Percentiles rank a stretch among this genome's conserved stretches.
Evolutionary conservation across 2,797 vertebrate genomes (phyloP).

Genomic region (Pogoniulus pusillus): DNA sequence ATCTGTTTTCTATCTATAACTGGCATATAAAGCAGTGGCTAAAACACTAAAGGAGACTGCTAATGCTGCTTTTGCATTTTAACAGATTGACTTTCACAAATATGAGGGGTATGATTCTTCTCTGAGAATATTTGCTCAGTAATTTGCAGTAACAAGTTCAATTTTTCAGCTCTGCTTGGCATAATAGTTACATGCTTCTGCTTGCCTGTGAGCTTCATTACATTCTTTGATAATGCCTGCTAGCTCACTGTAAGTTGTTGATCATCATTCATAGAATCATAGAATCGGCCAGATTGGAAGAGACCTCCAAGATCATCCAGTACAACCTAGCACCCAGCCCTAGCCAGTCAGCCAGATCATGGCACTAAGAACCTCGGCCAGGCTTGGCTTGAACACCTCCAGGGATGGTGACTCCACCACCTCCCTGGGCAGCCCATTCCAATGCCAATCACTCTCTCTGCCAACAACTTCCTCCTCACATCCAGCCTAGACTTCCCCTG

Average conservation of each 20-base stretch:
- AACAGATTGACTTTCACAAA: neutral
- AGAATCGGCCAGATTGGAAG: too few species aligned
- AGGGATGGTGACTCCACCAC: too few species aligned
- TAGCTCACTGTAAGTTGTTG: neutral
- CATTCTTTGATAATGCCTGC: neutral
- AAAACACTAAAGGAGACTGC: neutral
- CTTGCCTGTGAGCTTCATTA: neutral
- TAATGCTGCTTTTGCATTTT: neutral
- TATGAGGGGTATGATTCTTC: neutral
- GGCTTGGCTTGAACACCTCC: too few species aligned
- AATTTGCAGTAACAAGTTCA: neutral
- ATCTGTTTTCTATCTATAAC: neutral
- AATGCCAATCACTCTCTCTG: too few species aligned
- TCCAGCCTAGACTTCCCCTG: too few species aligned
- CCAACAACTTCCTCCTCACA: too few species aligned
- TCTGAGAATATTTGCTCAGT: neutral
- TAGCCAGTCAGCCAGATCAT: too few species aligned
- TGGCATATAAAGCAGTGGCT: neutral
- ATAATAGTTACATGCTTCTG: neutral
- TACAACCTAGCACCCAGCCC: too few species aligned
- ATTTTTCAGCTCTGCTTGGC: neutral
- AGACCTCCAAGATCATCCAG: too few species aligned
- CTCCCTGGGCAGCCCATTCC: too few species aligned
- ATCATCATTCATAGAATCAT: too few species aligned
- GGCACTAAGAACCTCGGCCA: too few species aligned